phyloP scores from a whole-genome alignment of 2,797 vertebrate genomes.

The Cottoperca gobio region DNA sequence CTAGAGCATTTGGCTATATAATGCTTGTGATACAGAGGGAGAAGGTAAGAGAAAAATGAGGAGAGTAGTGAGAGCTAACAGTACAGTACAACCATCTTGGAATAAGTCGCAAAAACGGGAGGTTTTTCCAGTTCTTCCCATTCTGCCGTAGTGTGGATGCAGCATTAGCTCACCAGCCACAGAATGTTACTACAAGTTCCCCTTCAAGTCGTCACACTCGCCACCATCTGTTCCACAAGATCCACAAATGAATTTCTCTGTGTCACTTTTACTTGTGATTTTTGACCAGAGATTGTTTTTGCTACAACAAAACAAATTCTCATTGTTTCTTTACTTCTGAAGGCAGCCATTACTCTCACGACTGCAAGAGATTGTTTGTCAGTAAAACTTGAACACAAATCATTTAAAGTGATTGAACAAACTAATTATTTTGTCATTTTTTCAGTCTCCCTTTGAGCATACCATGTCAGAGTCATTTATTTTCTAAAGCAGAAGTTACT shows the following conservation, averaged over 20 bases:
- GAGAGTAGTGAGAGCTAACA: too few species aligned
- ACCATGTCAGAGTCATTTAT: conserved; percentile 9
- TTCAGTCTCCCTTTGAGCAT: not conserved
- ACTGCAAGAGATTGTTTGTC: not conserved
- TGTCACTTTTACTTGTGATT: not conserved
- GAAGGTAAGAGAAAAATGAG: too few species aligned
- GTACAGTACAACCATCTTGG: not conserved
- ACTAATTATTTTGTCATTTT: conserved; percentile 4
- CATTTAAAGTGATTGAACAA: conserved; percentile 26
- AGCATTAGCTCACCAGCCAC: not conserved
- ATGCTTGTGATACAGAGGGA: too few species aligned
- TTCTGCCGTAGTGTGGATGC: not conserved
- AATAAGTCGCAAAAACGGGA: not conserved
- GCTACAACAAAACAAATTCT: not conserved
- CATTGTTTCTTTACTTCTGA: not conserved
- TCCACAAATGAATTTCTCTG: not conserved
- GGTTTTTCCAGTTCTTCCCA: not conserved
- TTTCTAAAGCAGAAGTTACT: not conserved
- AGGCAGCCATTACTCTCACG: conserved; percentile 12
- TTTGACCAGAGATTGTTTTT: not conserved
- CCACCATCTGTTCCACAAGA: not conserved
- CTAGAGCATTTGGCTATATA: too few species aligned
- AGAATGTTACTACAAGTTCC: not conserved
- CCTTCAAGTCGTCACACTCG: not conserved
- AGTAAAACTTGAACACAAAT: conserved; percentile 7